A percentile compares a stretch with the other conserved stretches of the same genome.
Evolutionary conservation across 2,888 invertebrate genomes (phyloP).

Genomic region (Tenthredo scrophulariae): DNA sequence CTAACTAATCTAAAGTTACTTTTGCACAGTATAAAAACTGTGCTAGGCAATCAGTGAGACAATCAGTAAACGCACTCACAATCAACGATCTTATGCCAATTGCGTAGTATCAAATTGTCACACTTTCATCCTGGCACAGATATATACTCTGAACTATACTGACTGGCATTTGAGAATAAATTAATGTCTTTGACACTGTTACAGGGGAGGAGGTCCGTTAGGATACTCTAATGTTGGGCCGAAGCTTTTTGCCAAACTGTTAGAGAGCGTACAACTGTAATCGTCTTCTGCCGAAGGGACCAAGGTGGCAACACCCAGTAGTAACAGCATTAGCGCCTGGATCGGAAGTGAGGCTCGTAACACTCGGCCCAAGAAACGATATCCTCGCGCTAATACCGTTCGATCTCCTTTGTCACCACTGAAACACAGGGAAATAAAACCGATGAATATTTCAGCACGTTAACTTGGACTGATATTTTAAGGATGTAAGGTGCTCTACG

Average conservation of each 20-base stretch:
- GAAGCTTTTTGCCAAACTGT: conserved; percentile 89
- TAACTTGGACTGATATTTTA: not conserved
- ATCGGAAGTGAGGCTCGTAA: conserved; percentile 95
- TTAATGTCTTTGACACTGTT: conserved; percentile 68
- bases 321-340: conserved; percentile 94
- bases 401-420: conserved; percentile 80
- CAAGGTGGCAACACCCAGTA: conserved; percentile 95
- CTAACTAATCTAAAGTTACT: conserved; percentile 42
- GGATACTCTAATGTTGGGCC: conserved; percentile 95
- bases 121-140: conserved; percentile 14
- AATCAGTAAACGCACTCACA: not conserved
- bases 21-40: conserved; percentile 10
- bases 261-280: conserved; percentile 91
- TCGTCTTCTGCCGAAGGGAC: conserved; percentile 94
- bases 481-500: conserved; percentile 31
- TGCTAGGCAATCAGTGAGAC: not conserved
- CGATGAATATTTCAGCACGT: not conserved
- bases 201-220: conserved; percentile 96
- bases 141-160: conserved; percentile 45
- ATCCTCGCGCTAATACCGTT: conserved; percentile 86
- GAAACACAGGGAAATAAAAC: conserved; percentile 64
- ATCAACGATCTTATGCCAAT: not conserved
- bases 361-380: conserved; percentile 93
- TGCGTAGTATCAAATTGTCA: not conserved
- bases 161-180: conserved; percentile 47